phyloP scores from a whole-genome alignment of 2,113 vertebrate genomes.

The Hyla sarda region DNA sequence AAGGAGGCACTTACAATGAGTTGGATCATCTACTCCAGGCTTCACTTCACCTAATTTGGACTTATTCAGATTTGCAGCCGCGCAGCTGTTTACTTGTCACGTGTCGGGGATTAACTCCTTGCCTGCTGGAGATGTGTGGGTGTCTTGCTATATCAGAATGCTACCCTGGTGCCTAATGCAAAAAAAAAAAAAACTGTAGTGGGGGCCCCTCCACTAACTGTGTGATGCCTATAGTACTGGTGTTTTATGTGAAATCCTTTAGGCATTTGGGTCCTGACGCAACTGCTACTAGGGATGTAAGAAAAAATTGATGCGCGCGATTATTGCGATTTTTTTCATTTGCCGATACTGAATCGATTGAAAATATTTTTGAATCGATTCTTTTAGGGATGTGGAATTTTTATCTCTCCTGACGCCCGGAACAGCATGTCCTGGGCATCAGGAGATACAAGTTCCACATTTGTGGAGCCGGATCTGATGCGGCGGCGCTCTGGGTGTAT shows the following conservation, averaged over 20 bases:
- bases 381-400: no score
- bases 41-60: constrained; percentile 15
- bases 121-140: background rate
- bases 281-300: no score
- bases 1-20: constrained; percentile 32
- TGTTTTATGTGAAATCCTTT: background rate
- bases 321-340: no score
- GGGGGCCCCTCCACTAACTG: background rate
- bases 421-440: no score
- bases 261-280: no score
- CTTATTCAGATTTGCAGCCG: constrained; percentile 25
- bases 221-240: background rate
- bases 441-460: no score
- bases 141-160: background rate
- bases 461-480: no score
- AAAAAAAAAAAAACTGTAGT: background rate
- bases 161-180: background rate
- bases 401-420: no score
- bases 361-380: no score
- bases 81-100: background rate
- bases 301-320: no score
- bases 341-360: no score
- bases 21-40: constrained; percentile 30
- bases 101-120: constrained; percentile 14
- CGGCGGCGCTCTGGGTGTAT: no score